Base-by-base conservation (phyloP, 2,797 vertebrate genomes). In the Acomys russatus region DNA sequence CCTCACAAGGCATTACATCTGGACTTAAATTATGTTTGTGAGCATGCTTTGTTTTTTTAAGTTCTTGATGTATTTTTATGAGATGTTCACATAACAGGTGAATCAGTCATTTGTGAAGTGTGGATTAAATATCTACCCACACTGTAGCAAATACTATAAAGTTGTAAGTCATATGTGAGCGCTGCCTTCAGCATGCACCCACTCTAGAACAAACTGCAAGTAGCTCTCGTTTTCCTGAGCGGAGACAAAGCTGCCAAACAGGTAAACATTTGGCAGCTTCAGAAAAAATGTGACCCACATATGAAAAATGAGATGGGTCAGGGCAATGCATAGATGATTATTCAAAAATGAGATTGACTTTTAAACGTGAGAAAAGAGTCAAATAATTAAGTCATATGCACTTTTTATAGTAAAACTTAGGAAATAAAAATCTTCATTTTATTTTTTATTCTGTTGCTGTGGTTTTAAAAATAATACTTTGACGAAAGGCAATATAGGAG, bases 321-420 rank as follows among this genome's bases (percentile, higher is more conserved):
- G 33, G 28, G 76, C 49, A 17, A n/a, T 87, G 1, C 51, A 76
- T 83, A n/a, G 0, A 25, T 38, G 88, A 83, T 59, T 88, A 93
- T 79, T 92, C 61, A 74, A 82, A 88, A 51, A 78, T 63, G 56
- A 84, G 94, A 91, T 73, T 73, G 87, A 92, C 18, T 70, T 94
- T 96, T 74, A 84, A 96, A 76, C 78, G 79, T 70, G 12, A 91
- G 49, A 79, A 64, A 92, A 68, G 63, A 92, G 9, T 49, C 54
- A 90, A 84, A 17, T 28, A 64, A 93, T 78, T 87, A 91, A 91
- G 66, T 49, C 17, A 22, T 61, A 95, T 38, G 4, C n/a, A 77
- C 15, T 77, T 78, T 23, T 77, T 92, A 74, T 18, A 92, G 30
- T 51, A 77, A 83, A 95, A 88, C 9, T 71, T 49, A 77, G 5